Conservation (phyloP, 2,797 vertebrate species). For the Tapera naevia region DNA sequence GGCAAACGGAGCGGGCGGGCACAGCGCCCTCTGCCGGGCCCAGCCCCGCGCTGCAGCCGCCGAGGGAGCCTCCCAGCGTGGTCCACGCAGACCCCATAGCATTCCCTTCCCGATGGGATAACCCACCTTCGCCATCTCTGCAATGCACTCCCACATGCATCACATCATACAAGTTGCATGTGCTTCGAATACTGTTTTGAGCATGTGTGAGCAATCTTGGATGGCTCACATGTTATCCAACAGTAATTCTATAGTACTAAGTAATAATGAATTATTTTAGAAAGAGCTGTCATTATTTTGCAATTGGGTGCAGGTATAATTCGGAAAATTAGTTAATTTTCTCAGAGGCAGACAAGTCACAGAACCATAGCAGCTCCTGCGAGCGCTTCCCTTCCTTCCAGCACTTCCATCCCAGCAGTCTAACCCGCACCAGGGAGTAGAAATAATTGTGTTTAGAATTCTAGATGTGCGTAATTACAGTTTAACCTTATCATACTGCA, state of each 20-base stretch:
- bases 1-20: too few relatives aligned
- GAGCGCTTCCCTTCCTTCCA: fast-evolving
- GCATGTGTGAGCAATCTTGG: not conserved
- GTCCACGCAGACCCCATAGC: not conserved
- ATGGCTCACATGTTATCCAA: fast-evolving
- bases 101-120: fast-evolving
- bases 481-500: not conserved
- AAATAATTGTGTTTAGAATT: not conserved
- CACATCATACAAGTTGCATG: fast-evolving
- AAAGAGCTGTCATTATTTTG: not conserved
- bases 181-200: not conserved
- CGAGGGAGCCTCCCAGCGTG: not conserved
- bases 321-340: not conserved
- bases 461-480: not conserved
- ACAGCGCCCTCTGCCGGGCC: too few relatives aligned
- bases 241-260: not conserved
- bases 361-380: not conserved
- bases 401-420: too few relatives aligned
- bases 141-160: not conserved
- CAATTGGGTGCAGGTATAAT: too few relatives aligned
- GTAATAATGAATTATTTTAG: not conserved
- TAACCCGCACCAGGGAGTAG: not conserved
- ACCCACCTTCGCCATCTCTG: fast-evolving
- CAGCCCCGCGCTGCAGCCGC: not conserved
- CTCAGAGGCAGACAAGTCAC: not conserved